Conservation (phyloP, 2,113 vertebrate species). For the Stigmatopora nigra region DNA sequence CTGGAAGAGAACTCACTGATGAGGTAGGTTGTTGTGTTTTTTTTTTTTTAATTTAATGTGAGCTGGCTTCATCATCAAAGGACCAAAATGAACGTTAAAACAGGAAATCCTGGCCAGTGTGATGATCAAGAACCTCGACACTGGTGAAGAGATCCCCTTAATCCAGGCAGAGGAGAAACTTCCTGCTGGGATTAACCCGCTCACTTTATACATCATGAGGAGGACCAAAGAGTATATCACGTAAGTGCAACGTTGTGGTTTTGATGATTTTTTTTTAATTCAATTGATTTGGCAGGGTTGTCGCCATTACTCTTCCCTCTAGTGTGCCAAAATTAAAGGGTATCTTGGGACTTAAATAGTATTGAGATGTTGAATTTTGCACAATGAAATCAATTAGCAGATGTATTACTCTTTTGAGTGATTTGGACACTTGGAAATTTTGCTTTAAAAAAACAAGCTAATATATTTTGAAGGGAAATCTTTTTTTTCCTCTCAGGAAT, state of each 20-base stretch:
- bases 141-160: conserved; percentile 95
- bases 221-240: conserved; percentile 97
- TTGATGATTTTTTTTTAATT: neutral
- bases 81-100: conserved; percentile 3
- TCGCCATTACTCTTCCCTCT: too few species aligned
- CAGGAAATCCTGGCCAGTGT: conserved; percentile 98
- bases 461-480: conserved; percentile 11
- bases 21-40: conserved; percentile 71
- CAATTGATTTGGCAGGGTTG: neutral
- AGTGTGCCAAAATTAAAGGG: too few species aligned
- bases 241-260: conserved; percentile 61
- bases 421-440: neutral
- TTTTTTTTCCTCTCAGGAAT: conserved; percentile 69
- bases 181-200: conserved; percentile 94
- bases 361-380: too few species aligned
- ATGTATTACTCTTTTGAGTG: too few species aligned
- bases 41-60: neutral
- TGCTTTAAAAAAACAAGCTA: neutral
- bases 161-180: conserved; percentile 96
- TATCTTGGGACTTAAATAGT: too few species aligned
- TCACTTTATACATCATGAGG: conserved; percentile 97
- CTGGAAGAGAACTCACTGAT: conserved; percentile 94
- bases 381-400: too few species aligned
- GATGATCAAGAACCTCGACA: conserved; percentile 99
- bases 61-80: neutral